Evolutionary conservation across 1,140 invertebrate genomes (phyloP).

Genomic region (Polypedilum vanderplanki): DNA sequence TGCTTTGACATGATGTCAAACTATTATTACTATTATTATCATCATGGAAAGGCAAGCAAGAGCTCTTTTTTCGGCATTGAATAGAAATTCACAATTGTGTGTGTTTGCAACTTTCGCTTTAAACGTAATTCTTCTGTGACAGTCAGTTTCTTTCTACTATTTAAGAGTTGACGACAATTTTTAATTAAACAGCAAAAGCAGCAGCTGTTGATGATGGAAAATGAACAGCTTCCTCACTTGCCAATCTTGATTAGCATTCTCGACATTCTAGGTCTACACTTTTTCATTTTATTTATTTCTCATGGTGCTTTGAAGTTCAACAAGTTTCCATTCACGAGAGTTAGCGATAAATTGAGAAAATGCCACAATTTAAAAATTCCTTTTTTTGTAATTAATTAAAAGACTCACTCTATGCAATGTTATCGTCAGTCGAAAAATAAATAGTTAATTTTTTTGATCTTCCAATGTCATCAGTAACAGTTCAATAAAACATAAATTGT

Average conservation of each 20-base stretch:
- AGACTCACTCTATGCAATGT: not conserved
- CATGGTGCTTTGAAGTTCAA: not conserved
- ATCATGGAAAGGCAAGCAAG: not conserved
- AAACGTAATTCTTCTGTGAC: conserved; percentile 1
- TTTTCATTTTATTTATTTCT: not conserved
- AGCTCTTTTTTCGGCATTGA: not conserved
- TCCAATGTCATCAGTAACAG: no score
- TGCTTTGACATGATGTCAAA: conserved; percentile 12
- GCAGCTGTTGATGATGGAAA: not conserved
- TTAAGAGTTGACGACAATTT: not conserved
- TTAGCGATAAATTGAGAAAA: no score
- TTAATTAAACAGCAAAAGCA: not conserved
- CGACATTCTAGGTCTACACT: not conserved
- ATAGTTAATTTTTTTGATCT: no score
- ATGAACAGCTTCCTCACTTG: conserved; percentile 2
- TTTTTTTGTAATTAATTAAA: not conserved
- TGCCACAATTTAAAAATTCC: not conserved
- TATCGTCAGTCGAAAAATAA: no score
- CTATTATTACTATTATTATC: conserved; percentile 7
- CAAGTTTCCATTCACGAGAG: not conserved
- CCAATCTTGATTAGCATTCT: conserved; percentile 18
- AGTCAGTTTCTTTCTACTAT: not conserved
- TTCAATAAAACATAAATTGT: no score
- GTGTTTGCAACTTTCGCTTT: conserved; percentile 6
- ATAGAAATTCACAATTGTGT: conserved; percentile 9